Evolutionary conservation across 2,113 vertebrate species (phyloP), one percentile per base, ranked within the genome.

Genomic region (Lasiurus cinereus): DNA sequence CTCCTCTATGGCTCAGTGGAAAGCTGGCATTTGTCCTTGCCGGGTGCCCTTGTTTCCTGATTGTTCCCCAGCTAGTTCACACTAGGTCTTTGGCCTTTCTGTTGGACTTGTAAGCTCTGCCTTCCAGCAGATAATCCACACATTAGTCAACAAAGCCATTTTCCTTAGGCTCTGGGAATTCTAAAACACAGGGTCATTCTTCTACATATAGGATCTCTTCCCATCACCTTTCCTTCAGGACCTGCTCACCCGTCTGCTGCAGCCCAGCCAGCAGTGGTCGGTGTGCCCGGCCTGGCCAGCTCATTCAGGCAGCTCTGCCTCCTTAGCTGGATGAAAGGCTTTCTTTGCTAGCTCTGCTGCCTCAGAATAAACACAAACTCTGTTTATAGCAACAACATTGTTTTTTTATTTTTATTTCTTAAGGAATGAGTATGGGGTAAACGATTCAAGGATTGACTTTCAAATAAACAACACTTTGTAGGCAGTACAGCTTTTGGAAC

Each of bases 311-410:
- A 52, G 52, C 50, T 56, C 33, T 88, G 36, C n/a, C 43, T 88
- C 46, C 52, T 91, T 56, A 70, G 87, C 22, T 59, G 33, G 54
- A 86, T 66, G 64, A 79, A 89, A 87, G 43, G 0, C 73, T 91
- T 90, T 96, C 64, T 94, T 94, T 88, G 91, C 66, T 83, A 96
- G 70, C 59, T 80, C 59, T 8, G 24, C 27, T 46, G 6, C 73
- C 95, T 66, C 84, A 89, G 90, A 95, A 83, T 96, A 97, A 96
- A 96, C 88, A 89, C 36, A 91, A 76, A 94, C 84, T 78, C 46
- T 96, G 95, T 97, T 96, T 88, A 95, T 96, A 97, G 96, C 96
- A 97, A 96, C 94, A 94, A 43, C 70, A 67, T 76, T 92, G 19
- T 69, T 78, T 13, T 50, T 64, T 19, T 95, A 12, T 36, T 39